These are phyloP conservation scores for Malurus alboscapulatus DNA, from an alignment of 2,113 vertebrate genomes.

Conservation along the genomic window DNA sequence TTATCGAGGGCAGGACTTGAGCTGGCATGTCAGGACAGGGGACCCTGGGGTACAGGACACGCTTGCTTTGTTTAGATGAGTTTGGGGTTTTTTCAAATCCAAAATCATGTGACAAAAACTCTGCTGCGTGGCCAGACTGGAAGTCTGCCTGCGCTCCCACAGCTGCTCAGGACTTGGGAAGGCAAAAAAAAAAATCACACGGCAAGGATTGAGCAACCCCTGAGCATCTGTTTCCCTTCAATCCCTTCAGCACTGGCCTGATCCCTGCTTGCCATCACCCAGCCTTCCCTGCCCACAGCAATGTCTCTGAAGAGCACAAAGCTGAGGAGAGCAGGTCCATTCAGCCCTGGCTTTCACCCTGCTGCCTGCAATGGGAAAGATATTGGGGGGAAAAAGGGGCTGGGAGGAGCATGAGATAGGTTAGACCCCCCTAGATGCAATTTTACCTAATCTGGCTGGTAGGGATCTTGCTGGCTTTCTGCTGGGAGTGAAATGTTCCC, in stretches of 20 bases:
- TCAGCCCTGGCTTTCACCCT: background rate
- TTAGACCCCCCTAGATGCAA: background rate
- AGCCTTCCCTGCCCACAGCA: background rate
- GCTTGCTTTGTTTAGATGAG: background rate
- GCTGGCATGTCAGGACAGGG: background rate
- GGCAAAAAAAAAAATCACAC: background rate
- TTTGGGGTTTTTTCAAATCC: background rate
- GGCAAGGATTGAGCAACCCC: background rate
- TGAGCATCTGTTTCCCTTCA: background rate
- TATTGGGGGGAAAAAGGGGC: fast-evolving
- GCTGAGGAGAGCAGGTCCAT: background rate
- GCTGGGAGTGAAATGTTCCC: background rate
- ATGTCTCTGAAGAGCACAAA: background rate
- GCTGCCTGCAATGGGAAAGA: background rate
- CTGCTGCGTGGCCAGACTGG: background rate
- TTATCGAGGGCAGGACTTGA: background rate
- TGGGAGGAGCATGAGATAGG: background rate
- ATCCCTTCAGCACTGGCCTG: background rate
- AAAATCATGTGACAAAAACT: background rate
- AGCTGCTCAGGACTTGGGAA: constrained; percentile 21
- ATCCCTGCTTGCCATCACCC: background rate
- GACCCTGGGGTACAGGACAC: background rate
- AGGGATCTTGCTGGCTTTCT: background rate
- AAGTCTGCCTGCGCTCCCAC: background rate
- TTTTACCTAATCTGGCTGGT: background rate